Conservation (phyloP, 2,113 vertebrate genomes). For the Coregonus clupeaformis region DNA sequence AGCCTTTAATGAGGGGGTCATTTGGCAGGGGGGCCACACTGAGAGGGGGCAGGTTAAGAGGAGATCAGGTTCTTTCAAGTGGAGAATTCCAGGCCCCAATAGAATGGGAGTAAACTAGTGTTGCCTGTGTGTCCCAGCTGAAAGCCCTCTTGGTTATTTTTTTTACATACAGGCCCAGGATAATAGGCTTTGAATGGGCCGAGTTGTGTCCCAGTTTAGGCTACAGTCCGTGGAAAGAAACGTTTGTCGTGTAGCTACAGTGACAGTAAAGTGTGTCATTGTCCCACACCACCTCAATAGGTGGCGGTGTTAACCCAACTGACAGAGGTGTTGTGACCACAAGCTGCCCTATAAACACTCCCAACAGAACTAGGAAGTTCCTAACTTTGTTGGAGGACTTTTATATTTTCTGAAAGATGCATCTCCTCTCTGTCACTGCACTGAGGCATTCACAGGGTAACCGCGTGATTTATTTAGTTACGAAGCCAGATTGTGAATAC, state of each 20-base stretch:
- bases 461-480: background rate
- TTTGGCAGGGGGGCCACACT: conserved; percentile 37
- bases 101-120: conserved; percentile 25
- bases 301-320: background rate
- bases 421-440: background rate
- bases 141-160: conserved; percentile 8
- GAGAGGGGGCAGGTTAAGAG: conserved; percentile 34
- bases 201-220: background rate
- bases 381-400: background rate
- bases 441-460: background rate
- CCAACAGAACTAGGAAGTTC: background rate
- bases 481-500: background rate
- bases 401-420: too few relatives aligned
- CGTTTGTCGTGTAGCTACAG: background rate
- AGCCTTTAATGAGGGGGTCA: conserved; percentile 41
- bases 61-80: conserved; percentile 44
- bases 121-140: conserved; percentile 9
- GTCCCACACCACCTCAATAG: background rate
- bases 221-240: too few relatives aligned
- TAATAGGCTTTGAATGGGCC: background rate
- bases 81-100: conserved; percentile 30
- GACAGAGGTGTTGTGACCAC: background rate
- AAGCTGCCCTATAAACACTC: background rate
- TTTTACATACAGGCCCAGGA: background rate
- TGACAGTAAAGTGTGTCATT: background rate